Base-by-base conservation (phyloP, 2,888 invertebrate genomes). In the Ophion ventricosus region DNA sequence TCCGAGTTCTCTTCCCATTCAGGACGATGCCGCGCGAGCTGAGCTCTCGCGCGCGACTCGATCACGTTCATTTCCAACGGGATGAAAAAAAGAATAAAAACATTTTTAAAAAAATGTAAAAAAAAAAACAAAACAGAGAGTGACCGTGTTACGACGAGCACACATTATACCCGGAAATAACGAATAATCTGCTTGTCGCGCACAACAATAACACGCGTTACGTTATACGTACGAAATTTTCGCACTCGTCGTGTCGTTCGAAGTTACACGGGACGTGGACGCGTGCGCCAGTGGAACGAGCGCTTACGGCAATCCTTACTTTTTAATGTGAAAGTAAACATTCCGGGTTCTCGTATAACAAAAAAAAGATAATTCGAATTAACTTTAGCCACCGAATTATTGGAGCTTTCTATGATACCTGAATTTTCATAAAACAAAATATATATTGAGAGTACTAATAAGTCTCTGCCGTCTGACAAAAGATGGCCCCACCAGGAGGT, bases 71-170 rank as follows among this genome's bases (percentile, higher is more conserved):
- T 72, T 59, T 64, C 29, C 14, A 23, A 29, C 35, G 56, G 17
- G 57, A 57, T 20, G 17, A 23, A 77, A 57, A 61, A 11, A 7
- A 26, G 11, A 76, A 49, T 7, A 76, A 56, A 29, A n/a, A n/a
- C n/a, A n/a, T n/a, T n/a, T n/a, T n/a, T 43, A 73, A 43, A 73
- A 43, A 14, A 49, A 17, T 17, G 14, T 17, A 49, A 10, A 35
- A 57, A 61, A 20, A 49, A 54, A 49, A 76, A 29, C 1, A 76
- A 56, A 29, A 43, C 49, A 67, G 76, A 76, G 59, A 81, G 74
- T 84, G 82, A 82, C 84, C 75, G 81, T 75, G 82, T 82, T 75
- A 20, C 63, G 73, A 49, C 81, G 77, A 67, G 69, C 59, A 35
- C 67, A 56, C 23, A 40, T 70, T 77, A 59, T 25, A 76, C 59